Evolutionary conservation across 2,113 vertebrate species (phyloP).

Genomic region (Atractosteus spatula): DNA sequence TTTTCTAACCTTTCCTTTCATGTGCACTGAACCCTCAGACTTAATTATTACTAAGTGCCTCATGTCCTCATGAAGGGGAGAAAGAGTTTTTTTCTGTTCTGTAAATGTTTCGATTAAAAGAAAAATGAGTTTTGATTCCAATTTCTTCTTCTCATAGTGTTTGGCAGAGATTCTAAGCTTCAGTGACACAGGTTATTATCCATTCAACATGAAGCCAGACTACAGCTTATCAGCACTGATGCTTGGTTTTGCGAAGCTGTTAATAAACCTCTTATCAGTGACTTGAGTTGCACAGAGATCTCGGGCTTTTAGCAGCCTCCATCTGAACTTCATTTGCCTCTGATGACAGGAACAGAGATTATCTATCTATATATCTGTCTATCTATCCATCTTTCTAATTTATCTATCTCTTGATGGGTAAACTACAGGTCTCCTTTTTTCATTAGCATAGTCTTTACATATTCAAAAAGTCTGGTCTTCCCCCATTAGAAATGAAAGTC

Average conservation of each 20-base stretch:
- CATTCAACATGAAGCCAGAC: background rate
- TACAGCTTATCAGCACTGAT: background rate
- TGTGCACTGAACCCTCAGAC: background rate
- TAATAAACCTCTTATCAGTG: background rate
- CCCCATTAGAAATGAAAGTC: no score
- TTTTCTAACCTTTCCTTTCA: background rate
- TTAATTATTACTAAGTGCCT: background rate
- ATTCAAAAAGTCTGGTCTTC: no score
- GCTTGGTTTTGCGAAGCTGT: slow-evolving; percentile 1
- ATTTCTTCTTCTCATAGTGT: background rate
- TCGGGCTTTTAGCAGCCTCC: background rate
- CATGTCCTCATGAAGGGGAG: background rate
- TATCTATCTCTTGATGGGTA: no score
- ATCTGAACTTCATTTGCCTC: background rate
- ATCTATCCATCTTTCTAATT: no score
- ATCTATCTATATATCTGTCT: no score
- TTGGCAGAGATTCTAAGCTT: background rate
- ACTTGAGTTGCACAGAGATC: background rate
- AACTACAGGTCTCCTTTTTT: no score
- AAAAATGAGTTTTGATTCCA: background rate
- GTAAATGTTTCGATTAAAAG: background rate
- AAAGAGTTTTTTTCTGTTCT: background rate
- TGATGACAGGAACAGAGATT: no score
- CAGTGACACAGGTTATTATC: background rate
- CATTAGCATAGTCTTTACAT: no score